Conservation (phyloP, 2,113 vertebrate genomes). For the Trochalopteron elliotii region DNA sequence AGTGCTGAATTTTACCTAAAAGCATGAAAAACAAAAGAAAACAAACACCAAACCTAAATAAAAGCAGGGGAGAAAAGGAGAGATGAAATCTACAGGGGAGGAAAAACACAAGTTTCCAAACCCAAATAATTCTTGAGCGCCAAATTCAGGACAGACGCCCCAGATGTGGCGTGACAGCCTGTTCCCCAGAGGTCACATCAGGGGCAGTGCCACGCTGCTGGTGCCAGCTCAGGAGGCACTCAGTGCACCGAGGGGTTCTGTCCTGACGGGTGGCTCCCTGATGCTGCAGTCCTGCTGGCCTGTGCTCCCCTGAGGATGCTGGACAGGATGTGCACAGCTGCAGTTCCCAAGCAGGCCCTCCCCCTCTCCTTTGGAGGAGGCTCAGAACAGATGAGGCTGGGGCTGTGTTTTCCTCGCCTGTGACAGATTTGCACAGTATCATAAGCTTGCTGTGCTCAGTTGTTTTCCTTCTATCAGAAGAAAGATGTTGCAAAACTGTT, state of each 20-base stretch:
- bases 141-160: not conserved
- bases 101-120: not conserved
- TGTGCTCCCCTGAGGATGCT: not conserved
- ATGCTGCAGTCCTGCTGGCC: not conserved
- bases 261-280: fast-evolving
- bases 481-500: not conserved
- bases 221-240: not conserved
- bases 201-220: not conserved
- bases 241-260: not conserved
- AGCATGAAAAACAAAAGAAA: not conserved
- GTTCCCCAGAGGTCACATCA: not conserved
- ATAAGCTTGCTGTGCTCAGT: not conserved
- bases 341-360: not conserved
- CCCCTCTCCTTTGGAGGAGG: not conserved
- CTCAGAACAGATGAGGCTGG: not conserved
- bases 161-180: not conserved
- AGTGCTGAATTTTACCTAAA: not conserved
- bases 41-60: not conserved
- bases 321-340: not conserved
- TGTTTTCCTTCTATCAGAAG: not conserved
- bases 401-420: not conserved
- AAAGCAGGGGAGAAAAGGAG: not conserved
- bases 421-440: not conserved
- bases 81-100: not conserved
- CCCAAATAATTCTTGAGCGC: not conserved